Conservation (phyloP, 2,113 vertebrate species). For the Nothocercus julius region DNA sequence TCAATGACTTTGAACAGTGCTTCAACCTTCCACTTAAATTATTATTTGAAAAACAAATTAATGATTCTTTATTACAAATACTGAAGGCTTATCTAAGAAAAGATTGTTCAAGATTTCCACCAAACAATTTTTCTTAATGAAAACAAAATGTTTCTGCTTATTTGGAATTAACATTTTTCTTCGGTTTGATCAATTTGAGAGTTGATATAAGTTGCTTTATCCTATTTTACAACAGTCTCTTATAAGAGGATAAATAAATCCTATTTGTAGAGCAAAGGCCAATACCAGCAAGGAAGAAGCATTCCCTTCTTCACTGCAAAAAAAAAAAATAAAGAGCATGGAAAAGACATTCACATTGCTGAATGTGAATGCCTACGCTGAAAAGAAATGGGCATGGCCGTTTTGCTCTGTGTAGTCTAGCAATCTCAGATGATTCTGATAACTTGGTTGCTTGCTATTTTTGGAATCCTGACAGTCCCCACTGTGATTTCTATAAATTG, state of each 20-base stretch:
- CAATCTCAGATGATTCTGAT: not conserved
- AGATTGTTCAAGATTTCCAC: not conserved
- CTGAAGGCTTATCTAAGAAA: not conserved
- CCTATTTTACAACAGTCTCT: not conserved
- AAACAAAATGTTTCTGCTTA: not conserved
- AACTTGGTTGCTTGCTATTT: slow-evolving; percentile 26
- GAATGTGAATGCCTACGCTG: not conserved
- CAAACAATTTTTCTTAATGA: not conserved
- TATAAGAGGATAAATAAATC: not conserved
- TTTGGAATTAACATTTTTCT: not conserved
- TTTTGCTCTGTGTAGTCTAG: not conserved
- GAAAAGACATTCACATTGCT: not conserved
- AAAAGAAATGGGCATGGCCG: not conserved
- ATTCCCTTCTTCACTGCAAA: not conserved
- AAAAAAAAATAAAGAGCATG: not conserved
- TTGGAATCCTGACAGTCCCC: not conserved
- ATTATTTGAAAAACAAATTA: not conserved
- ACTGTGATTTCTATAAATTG: slow-evolving; percentile 21
- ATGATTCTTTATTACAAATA: not conserved
- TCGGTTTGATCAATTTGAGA: not conserved
- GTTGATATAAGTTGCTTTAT: not conserved
- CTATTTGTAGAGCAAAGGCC: not conserved
- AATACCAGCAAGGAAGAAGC: not conserved
- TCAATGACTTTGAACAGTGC: not conserved
- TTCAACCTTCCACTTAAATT: not conserved